phyloP scores from a whole-genome alignment of 2,797 vertebrate genomes.

The Leptoclinus maculatus region DNA sequence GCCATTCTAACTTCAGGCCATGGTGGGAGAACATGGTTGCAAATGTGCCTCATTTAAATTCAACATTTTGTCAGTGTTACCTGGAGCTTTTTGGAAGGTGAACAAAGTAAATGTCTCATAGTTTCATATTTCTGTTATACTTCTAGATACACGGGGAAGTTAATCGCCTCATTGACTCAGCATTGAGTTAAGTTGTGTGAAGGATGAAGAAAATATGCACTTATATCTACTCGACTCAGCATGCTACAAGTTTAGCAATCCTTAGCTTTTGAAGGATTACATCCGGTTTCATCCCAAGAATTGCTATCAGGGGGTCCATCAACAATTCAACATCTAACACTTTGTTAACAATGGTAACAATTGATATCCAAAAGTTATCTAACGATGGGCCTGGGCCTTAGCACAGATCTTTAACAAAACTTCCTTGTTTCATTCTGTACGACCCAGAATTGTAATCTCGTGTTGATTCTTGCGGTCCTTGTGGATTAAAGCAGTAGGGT shows the following conservation, averaged over 20 bases:
- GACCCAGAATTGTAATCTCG: no score
- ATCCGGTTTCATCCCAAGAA: no score
- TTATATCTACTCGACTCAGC: not conserved
- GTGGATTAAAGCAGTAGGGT: not conserved
- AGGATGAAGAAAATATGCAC: not conserved
- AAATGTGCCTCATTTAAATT: constrained; percentile 34
- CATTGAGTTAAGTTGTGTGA: not conserved
- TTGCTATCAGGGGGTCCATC: no score
- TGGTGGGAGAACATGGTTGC: constrained; percentile 39
- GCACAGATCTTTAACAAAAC: not conserved
- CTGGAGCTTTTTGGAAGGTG: not conserved
- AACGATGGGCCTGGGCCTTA: not conserved
- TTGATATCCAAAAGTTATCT: no score
- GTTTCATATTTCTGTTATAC: not conserved
- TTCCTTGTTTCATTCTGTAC: no score
- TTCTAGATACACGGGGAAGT: not conserved
- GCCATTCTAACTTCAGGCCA: constrained; percentile 41
- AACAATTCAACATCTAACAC: no score
- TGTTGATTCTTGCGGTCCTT: no score
- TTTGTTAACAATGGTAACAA: no score
- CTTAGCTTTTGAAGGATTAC: no score
- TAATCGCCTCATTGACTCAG: not conserved
- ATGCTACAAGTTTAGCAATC: not conserved
- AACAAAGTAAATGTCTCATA: not conserved
- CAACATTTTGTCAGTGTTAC: not conserved